phyloP scores from a whole-genome alignment of 2,888 invertebrate genomes.

The Tetranychus piercei region DNA sequence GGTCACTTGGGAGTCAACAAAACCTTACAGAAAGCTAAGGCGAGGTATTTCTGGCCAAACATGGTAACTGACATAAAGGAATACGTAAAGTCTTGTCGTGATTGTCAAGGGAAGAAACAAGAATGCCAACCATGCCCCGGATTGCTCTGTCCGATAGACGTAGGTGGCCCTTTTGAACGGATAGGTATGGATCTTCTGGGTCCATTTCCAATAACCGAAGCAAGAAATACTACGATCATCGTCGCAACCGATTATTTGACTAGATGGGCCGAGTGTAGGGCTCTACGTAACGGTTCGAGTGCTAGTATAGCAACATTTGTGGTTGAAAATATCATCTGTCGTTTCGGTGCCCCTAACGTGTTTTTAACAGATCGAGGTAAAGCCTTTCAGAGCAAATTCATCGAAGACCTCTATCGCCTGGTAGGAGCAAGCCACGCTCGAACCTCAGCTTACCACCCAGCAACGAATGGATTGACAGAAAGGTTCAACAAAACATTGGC shows the following conservation, averaged over 20 bases:
- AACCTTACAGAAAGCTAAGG: not conserved
- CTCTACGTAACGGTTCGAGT: constrained; percentile 21
- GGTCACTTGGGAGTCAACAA: constrained; percentile 11
- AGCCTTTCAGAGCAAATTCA: not conserved
- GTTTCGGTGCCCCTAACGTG: constrained; percentile 21
- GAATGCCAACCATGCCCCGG: not conserved
- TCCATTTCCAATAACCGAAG: constrained; percentile 18
- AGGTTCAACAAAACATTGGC: constrained; percentile 25
- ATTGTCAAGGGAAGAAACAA: not conserved
- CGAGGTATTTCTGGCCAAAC: constrained; percentile 1
- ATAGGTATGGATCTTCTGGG: constrained; percentile 24
- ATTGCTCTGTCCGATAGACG: not conserved
- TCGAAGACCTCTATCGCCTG: not conserved
- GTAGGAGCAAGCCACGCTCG: constrained; percentile 16
- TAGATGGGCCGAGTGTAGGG: constrained; percentile 23
- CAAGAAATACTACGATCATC: constrained; percentile 23
- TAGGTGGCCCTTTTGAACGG: too few species aligned
- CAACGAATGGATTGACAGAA: constrained; percentile 26
- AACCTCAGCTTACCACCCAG: constrained; percentile 24
- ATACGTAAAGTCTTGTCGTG: not conserved
- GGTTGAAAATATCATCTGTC: constrained; percentile 23
- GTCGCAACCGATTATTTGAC: constrained; percentile 24
- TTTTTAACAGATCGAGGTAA: not conserved
- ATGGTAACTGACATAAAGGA: not conserved
- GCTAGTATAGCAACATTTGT: constrained; percentile 21